A percentile compares a stretch with the other conserved stretches of the same genome.
These are phyloP conservation scores for Neogobius melanostomus DNA, from an alignment of 2,113 vertebrate genomes.

Conservation along the genomic window DNA sequence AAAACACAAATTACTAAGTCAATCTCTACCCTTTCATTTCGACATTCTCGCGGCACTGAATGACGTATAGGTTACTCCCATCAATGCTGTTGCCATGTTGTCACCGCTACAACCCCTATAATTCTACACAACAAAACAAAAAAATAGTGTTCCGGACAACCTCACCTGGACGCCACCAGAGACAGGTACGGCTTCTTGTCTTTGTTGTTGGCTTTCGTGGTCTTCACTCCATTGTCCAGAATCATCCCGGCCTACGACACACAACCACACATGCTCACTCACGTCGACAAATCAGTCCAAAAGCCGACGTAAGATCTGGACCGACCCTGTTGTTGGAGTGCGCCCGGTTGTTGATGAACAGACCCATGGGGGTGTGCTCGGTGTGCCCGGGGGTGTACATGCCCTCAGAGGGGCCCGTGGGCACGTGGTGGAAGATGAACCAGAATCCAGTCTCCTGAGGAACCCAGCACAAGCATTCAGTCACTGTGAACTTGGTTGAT, in stretches of 20 bases:
- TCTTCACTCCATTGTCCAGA: conserved; percentile 96
- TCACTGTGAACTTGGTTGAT: too few relatives aligned
- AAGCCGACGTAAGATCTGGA: not conserved
- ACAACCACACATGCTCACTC: not conserved
- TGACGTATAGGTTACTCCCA: too few relatives aligned
- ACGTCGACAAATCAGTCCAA: too few relatives aligned
- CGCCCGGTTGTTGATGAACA: conserved; percentile 91
- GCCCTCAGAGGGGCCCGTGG: conserved; percentile 90
- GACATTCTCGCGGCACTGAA: too few relatives aligned
- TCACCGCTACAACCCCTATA: too few relatives aligned
- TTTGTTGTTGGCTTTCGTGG: conserved; percentile 87
- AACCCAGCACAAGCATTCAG: conserved; percentile 29
- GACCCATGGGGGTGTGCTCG: conserved; percentile 89
- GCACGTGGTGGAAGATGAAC: conserved; percentile 96
- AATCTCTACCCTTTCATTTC: too few relatives aligned
- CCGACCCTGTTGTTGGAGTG: conserved; percentile 97
- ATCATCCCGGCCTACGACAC: conserved; percentile 91
- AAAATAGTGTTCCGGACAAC: conserved; percentile 1
- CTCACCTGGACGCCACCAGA: conserved; percentile 88
- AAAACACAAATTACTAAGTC: too few relatives aligned
- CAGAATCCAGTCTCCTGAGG: conserved; percentile 95
- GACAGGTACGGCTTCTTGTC: conserved; percentile 95
- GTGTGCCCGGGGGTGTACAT: conserved; percentile 89
- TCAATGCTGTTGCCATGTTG: too few relatives aligned
- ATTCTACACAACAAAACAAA: not conserved